Conservation (phyloP, 2,888 invertebrate genomes). For the Sclerodermus sp. region DNA sequence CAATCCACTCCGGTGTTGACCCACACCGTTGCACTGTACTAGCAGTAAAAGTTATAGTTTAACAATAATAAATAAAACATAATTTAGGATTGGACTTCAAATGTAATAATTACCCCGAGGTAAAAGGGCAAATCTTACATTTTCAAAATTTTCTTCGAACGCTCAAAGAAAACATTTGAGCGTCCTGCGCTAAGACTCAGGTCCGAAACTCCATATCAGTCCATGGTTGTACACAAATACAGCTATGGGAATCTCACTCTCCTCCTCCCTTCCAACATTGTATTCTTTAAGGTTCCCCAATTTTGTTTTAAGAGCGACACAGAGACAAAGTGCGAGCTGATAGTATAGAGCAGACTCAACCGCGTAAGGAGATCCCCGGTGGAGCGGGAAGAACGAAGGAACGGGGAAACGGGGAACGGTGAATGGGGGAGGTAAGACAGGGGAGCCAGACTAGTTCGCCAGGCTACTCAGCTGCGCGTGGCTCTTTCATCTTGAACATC, state of each 20-base stretch:
- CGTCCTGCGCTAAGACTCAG: too few species aligned
- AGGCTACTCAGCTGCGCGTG: conserved; percentile 24
- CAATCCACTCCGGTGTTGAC: too few species aligned
- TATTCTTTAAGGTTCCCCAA: conserved; percentile 28
- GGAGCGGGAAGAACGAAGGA: neutral
- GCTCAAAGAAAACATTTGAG: too few species aligned
- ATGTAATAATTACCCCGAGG: too few species aligned
- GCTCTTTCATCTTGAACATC: conserved; percentile 54
- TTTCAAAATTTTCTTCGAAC: too few species aligned
- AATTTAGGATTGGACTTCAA: too few species aligned
- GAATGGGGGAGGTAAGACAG: conserved; percentile 8
- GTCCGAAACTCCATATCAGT: too few species aligned
- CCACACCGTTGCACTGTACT: too few species aligned
- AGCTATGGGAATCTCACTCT: neutral
- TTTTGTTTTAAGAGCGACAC: conserved; percentile 21
- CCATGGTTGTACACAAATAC: too few species aligned
- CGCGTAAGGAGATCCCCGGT: neutral
- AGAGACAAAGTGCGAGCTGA: conserved; percentile 8
- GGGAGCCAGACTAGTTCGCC: conserved; percentile 7
- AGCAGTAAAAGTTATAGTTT: too few species aligned
- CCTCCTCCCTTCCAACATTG: conserved; percentile 18
- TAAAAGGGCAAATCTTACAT: too few species aligned
- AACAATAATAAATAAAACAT: too few species aligned
- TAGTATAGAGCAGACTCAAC: neutral
- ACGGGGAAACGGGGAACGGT: conserved; percentile 1